phyloP scores from a whole-genome alignment of 1,140 invertebrate genomes.

The Cyrtorhinus lividipennis region DNA sequence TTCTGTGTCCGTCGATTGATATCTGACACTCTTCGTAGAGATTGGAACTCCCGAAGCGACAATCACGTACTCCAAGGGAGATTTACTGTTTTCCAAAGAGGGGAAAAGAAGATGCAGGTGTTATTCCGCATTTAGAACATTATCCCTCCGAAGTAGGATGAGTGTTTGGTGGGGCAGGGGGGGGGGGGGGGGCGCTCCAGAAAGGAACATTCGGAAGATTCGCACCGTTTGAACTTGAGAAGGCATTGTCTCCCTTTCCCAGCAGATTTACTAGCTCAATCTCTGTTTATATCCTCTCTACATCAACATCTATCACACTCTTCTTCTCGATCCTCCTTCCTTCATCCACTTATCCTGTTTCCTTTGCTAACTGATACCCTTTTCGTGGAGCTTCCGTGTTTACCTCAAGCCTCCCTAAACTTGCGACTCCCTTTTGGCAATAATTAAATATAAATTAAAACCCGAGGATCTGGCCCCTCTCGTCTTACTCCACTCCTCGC shows the following conservation, averaged over 20 bases:
- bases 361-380: slow-evolving; percentile 16
- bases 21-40: no score
- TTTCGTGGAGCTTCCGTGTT: background rate
- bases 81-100: background rate
- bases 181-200: background rate
- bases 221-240: slow-evolving; percentile 7
- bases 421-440: background rate
- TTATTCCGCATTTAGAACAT: slow-evolving; percentile 7
- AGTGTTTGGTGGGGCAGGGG: no score
- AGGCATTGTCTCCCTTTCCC: slow-evolving; percentile 11
- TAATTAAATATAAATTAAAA: slow-evolving; percentile 17
- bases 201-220: background rate
- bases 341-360: slow-evolving; percentile 13
- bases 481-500: background rate
- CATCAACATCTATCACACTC: slow-evolving; percentile 13
- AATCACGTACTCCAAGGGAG: background rate
- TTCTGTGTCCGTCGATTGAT: no score
- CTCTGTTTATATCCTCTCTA: slow-evolving; percentile 13
- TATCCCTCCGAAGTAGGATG: background rate
- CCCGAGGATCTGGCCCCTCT: background rate
- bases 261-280: slow-evolving; percentile 13
- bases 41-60: no score
- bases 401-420: slow-evolving; percentile 3
- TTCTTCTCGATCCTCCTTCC: background rate
- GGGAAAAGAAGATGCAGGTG: background rate